These are phyloP conservation scores for Lepilemur ruficaudatus DNA, from an alignment of 2,797 vertebrate genomes.

Conservation along the genomic window DNA sequence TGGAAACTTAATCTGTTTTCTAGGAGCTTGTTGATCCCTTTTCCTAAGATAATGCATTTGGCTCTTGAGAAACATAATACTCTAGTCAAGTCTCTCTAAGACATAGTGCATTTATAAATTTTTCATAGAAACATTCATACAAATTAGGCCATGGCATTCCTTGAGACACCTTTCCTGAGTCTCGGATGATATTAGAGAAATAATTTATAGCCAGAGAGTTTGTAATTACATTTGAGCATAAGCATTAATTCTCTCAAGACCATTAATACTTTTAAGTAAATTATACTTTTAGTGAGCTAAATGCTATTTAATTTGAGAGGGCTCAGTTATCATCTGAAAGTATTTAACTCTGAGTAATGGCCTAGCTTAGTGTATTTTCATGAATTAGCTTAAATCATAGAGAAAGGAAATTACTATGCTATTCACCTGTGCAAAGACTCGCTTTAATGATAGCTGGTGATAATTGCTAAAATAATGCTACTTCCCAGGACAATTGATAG, in stretches of 20 bases:
- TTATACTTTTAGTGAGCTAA: slow-evolving; percentile 32
- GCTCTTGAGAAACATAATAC: not conserved
- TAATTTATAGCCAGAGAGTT: slow-evolving; percentile 18
- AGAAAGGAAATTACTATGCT: not conserved
- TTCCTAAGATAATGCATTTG: not conserved
- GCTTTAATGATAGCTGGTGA: slow-evolving; percentile 21
- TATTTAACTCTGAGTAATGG: slow-evolving; percentile 42
- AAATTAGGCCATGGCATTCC: not conserved
- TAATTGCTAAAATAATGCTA: slow-evolving; percentile 11
- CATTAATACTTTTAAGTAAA: slow-evolving; percentile 47
- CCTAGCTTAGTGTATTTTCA: not conserved
- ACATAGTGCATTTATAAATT: not conserved
- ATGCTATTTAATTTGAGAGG: slow-evolving; percentile 29
- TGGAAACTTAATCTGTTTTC: not conserved
- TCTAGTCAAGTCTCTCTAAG: not conserved
- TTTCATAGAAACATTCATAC: not conserved
- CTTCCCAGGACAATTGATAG: not conserved
- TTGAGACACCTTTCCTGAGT: not conserved
- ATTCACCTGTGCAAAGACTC: not conserved
- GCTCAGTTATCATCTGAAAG: not conserved
- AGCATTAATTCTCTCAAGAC: slow-evolving; percentile 24
- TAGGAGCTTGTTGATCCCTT: not conserved
- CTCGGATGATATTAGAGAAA: not conserved
- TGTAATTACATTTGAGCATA: slow-evolving; percentile 35
- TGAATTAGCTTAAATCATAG: slow-evolving; percentile 20